Conservation (phyloP, 2,888 invertebrate species). For the Polyploca ridens region DNA sequence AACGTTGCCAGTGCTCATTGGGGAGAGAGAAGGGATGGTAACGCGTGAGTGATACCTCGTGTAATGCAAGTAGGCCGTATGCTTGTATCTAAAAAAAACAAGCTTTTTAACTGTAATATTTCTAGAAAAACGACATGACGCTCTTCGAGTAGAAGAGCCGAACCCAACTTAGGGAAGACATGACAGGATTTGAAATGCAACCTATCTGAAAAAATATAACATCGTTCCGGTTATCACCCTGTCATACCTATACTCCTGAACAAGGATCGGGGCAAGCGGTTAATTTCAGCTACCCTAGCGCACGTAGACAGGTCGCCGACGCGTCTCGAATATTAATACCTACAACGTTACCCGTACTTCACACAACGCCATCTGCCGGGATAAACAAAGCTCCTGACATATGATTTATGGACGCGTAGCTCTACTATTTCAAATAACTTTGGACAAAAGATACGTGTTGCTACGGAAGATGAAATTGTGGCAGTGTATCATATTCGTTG, state of each 20-base stretch:
- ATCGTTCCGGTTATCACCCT: constrained; percentile 14
- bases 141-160: too few species aligned
- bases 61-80: too few species aligned
- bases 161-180: too few species aligned
- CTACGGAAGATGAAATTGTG: constrained; percentile 17
- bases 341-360: constrained; percentile 14
- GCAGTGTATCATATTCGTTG: constrained; percentile 10
- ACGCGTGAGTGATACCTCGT: too few species aligned
- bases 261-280: constrained; percentile 24
- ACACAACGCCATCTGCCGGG: constrained; percentile 30
- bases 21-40: too few species aligned
- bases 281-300: constrained; percentile 34
- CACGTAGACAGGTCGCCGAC: constrained; percentile 40
- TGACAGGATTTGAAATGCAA: too few species aligned
- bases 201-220: too few species aligned
- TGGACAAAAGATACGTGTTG: constrained; percentile 19
- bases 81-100: too few species aligned
- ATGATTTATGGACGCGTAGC: constrained; percentile 39
- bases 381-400: constrained; percentile 38
- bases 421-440: constrained; percentile 30
- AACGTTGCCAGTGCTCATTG: too few species aligned
- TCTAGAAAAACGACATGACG: too few species aligned
- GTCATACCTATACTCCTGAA: background rate
- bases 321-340: constrained; percentile 44
- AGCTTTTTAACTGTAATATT: too few species aligned